Base-by-base conservation (phyloP, 2,113 vertebrate species). In the Dunckerocampus dactyliophorus region DNA sequence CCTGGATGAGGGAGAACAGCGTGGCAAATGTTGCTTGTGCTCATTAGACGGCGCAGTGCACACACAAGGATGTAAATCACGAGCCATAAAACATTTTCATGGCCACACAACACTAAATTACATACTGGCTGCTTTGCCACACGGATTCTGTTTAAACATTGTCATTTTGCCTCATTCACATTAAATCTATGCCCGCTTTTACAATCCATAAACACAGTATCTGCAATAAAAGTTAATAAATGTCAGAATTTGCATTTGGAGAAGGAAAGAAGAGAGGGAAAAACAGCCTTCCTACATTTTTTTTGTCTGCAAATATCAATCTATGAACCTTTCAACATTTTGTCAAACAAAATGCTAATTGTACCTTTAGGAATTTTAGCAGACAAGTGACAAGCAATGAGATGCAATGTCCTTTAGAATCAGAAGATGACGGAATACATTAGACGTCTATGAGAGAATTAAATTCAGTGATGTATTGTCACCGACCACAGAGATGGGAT, bases 261-360 rank as follows among this genome's bases (percentile, higher is more conserved):
- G 46, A 34, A 54, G 59, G 59, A 69, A 72, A 77, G 28, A 60
- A 17, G n/a, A 19, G 13, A 24, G 45, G n/a, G 12, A 31, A 75
- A 82, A 80, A 91, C 92, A 93, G 92, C 91, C 93, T 42, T 87
- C 92, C 92, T 93, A 92, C 93, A 93, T 95, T 96, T 81, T 97
- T 93, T 60, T 60, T 24, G 92, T 28, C 22, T 31, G 59, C 94
- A 97, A 98, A 98, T 96, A 99, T 99, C 95, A 99, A 98, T 99
- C 96, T 95, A 96, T 95, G 95, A 98, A 96, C 96, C 96, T 97
- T 98, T 99, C 95, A 98, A 95, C 93, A 93, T 98, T 97, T 97
- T 93, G 92, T 98, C 96, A 98, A 95, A 96, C 95, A 95, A 98
- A 99, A 99, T 99, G 97, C 95, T 98, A 99, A 99, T 99, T 97